Conservation (phyloP, 2,797 vertebrate genomes). For the Oryzias sinensis region DNA sequence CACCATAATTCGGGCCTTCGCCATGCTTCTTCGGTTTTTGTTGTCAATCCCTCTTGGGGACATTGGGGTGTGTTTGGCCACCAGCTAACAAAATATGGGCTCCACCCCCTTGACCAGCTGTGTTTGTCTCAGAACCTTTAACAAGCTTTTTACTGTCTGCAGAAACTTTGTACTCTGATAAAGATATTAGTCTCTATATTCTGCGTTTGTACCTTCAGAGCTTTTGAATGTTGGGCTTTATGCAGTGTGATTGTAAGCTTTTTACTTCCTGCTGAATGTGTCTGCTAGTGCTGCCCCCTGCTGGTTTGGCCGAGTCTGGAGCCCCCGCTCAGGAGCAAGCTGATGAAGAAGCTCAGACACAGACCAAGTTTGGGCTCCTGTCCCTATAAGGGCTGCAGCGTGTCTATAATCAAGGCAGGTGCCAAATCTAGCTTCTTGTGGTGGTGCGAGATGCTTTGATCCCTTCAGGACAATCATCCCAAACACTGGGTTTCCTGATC, state of each 20-base stretch:
- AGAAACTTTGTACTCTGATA: conserved; percentile 62
- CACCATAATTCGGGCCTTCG: conserved; percentile 19
- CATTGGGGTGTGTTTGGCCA: conserved; percentile 15
- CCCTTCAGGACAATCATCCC: no score
- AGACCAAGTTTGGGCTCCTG: no score
- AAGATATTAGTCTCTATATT: conserved; percentile 33
- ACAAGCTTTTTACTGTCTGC: conserved; percentile 53
- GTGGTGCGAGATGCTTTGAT: no score
- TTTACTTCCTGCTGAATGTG: conserved; percentile 39
- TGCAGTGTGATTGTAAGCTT: conserved; percentile 9
- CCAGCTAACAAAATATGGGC: conserved; percentile 27
- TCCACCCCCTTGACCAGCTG: conserved; percentile 17
- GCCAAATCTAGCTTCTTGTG: no score
- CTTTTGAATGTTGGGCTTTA: conserved; percentile 41
- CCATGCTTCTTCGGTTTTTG: conserved; percentile 6
- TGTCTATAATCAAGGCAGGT: no score
- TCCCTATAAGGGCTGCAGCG: no score
- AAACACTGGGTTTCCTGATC: no score
- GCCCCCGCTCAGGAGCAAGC: conserved; percentile 4
- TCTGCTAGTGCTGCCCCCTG: conserved; percentile 26
- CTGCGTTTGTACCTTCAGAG: conserved; percentile 53
- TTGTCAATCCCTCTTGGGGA: conserved; percentile 36
- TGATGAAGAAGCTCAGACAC: no score
- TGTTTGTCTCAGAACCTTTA: conserved; percentile 51
- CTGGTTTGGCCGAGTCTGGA: conserved; percentile 13